Percentiles rank a stretch among this genome's conserved stretches.
Evolutionary conservation across 2,888 invertebrate species (phyloP).

Genomic region (Abscondita cerata): DNA sequence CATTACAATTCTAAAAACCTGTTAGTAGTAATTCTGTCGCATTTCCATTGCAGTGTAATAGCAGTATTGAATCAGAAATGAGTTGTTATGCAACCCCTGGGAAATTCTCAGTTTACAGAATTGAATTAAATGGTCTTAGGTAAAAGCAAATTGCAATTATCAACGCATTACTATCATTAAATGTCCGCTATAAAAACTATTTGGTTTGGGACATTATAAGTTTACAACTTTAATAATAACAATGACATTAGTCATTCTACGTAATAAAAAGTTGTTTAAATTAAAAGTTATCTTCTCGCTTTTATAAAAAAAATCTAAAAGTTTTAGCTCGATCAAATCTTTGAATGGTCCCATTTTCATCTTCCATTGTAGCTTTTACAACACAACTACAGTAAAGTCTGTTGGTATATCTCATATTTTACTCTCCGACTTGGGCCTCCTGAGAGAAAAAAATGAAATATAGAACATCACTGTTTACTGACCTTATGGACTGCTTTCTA

Average conservation of each 20-base stretch:
- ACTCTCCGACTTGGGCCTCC: slow-evolving; percentile 25
- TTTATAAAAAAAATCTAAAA: too few species aligned
- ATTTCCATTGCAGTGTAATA: slow-evolving; percentile 29
- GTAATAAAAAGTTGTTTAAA: too few species aligned
- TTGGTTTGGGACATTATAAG: slow-evolving; percentile 17
- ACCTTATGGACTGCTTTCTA: slow-evolving; percentile 11
- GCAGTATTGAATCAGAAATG: slow-evolving; percentile 18
- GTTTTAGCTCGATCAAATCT: slow-evolving; percentile 24
- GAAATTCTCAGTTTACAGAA: slow-evolving; percentile 17
- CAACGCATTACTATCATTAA: slow-evolving; percentile 11
- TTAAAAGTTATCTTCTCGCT: too few species aligned
- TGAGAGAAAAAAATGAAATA: slow-evolving; percentile 26
- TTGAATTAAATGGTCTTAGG: slow-evolving; percentile 25
- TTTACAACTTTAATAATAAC: too few species aligned
- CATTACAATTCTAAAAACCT: slow-evolving; percentile 35
- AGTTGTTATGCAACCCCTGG: slow-evolving; percentile 14
- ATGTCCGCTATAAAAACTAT: background rate
- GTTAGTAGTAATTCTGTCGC: slow-evolving; percentile 40
- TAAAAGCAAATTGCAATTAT: background rate
- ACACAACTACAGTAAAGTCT: slow-evolving; percentile 21
- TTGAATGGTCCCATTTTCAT: slow-evolving; percentile 27
- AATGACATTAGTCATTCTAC: too few species aligned
- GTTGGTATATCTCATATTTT: slow-evolving; percentile 31
- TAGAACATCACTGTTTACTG: slow-evolving; percentile 21
- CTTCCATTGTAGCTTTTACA: slow-evolving; percentile 25